These are phyloP conservation scores for Anticlea derivata DNA, from an alignment of 2,888 invertebrate genomes.

Conservation along the genomic window DNA sequence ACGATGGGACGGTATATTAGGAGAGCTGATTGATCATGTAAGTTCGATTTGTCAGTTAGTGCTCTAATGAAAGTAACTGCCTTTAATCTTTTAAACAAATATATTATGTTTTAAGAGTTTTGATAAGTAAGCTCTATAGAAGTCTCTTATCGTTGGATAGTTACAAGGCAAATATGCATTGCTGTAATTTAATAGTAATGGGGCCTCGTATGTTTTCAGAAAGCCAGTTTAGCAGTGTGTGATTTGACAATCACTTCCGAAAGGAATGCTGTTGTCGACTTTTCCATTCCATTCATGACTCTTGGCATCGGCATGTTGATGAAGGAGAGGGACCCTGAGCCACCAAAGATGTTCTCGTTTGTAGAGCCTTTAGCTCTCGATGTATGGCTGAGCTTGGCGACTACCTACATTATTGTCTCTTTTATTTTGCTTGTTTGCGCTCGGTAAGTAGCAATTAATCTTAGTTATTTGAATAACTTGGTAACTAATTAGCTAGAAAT, in stretches of 20 bases:
- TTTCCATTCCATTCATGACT: conserved; percentile 98
- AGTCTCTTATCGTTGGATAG: background rate
- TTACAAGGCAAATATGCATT: no score
- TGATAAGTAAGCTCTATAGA: no score
- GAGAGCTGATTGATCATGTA: conserved; percentile 89
- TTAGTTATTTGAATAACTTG: no score
- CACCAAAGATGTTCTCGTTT: conserved; percentile 95
- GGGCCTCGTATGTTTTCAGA: conserved; percentile 81
- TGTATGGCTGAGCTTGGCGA: conserved; percentile 94
- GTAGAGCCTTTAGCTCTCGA: conserved; percentile 91
- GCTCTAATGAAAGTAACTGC: no score
- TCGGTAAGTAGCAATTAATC: conserved; percentile 77
- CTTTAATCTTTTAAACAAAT: no score
- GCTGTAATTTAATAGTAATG: no score
- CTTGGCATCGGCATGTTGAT: conserved; percentile 94
- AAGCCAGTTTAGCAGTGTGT: conserved; percentile 95
- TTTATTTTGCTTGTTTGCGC: conserved; percentile 92
- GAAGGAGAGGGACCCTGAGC: conserved; percentile 88
- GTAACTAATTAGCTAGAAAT: no score
- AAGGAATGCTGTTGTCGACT: conserved; percentile 93
- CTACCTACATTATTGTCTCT: conserved; percentile 92
- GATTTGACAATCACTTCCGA: conserved; percentile 97
- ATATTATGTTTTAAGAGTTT: no score
- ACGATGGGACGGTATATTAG: conserved; percentile 91
- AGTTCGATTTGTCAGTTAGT: conserved; percentile 32